These are phyloP conservation scores for Dunckerocampus dactyliophorus DNA, from an alignment of 2,113 vertebrate genomes.

Conservation along the genomic window DNA sequence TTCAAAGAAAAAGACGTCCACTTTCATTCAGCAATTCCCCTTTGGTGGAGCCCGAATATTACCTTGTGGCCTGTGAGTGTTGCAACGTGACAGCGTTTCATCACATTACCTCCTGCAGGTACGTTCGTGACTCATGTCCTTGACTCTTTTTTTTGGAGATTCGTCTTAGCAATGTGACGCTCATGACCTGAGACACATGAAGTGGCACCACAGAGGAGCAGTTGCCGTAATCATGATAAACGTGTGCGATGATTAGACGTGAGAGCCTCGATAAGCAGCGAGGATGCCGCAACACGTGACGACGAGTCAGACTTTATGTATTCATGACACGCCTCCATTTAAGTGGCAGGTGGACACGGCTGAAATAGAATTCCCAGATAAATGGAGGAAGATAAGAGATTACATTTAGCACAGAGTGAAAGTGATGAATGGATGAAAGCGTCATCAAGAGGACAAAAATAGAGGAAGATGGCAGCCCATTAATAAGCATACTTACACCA, in stretches of 20 bases:
- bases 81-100: neutral
- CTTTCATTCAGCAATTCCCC: neutral
- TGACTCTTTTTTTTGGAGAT: too few relatives aligned
- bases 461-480: slow-evolving; percentile 19
- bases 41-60: neutral
- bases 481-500: slow-evolving; percentile 24
- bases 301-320: neutral
- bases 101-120: neutral
- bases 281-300: neutral
- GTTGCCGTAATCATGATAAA: slow-evolving; percentile 17
- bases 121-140: too few relatives aligned
- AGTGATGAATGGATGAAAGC: slow-evolving; percentile 25
- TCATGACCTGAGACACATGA: slow-evolving; percentile 5
- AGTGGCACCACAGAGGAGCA: neutral
- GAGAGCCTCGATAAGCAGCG: too few relatives aligned
- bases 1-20: too few relatives aligned
- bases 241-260: slow-evolving; percentile 7
- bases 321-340: neutral
- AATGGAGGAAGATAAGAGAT: slow-evolving; percentile 10
- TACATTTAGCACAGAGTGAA: slow-evolving; percentile 12
- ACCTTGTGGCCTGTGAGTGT: neutral
- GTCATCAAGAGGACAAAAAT: slow-evolving; percentile 24
- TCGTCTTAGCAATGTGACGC: neutral
- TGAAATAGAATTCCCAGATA: slow-evolving; percentile 6
- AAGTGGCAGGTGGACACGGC: slow-evolving; percentile 2